These are phyloP conservation scores for Scophthalmus maximus DNA, from an alignment of 2,113 vertebrate species.

Conservation along the genomic window DNA sequence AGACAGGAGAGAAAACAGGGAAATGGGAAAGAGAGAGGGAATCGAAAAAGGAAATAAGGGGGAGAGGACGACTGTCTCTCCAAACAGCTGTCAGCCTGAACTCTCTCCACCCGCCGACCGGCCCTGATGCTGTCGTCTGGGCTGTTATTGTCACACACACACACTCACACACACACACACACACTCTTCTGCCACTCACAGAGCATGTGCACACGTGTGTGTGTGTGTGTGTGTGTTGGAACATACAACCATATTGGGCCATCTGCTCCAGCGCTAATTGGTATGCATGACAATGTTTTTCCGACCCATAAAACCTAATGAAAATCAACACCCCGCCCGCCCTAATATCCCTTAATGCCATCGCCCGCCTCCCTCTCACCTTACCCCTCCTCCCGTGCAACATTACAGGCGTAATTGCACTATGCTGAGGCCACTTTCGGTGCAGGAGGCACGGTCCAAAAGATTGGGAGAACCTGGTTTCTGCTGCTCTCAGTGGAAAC, in stretches of 20 bases:
- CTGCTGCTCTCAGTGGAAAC: constrained; percentile 8
- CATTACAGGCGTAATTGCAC: constrained; percentile 63
- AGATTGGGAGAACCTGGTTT: constrained; percentile 27
- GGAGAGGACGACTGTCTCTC: background rate
- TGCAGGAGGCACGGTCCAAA: constrained; percentile 24
- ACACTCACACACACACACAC: constrained; percentile 5
- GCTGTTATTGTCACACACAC: constrained; percentile 32
- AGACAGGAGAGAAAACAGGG: background rate
- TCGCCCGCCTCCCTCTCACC: constrained; percentile 17
- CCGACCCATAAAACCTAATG: constrained; percentile 80
- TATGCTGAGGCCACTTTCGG: constrained; percentile 35
- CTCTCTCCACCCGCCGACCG: constrained; percentile 37
- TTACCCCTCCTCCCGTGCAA: constrained; percentile 31
- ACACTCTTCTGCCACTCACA: background rate
- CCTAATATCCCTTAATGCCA: constrained; percentile 74
- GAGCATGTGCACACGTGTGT: too few species aligned
- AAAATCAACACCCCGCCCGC: constrained; percentile 74
- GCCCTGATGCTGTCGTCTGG: constrained; percentile 28
- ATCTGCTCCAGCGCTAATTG: constrained; percentile 82
- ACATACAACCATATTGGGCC: constrained; percentile 69
- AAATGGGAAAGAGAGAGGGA: too few species aligned
- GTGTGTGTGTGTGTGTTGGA: constrained; percentile 27
- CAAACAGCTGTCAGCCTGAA: constrained; percentile 51
- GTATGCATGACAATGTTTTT: constrained; percentile 78
- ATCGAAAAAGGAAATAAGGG: background rate